These are phyloP conservation scores for Conger conger DNA, from an alignment of 2,113 vertebrate genomes.

Conservation along the genomic window DNA sequence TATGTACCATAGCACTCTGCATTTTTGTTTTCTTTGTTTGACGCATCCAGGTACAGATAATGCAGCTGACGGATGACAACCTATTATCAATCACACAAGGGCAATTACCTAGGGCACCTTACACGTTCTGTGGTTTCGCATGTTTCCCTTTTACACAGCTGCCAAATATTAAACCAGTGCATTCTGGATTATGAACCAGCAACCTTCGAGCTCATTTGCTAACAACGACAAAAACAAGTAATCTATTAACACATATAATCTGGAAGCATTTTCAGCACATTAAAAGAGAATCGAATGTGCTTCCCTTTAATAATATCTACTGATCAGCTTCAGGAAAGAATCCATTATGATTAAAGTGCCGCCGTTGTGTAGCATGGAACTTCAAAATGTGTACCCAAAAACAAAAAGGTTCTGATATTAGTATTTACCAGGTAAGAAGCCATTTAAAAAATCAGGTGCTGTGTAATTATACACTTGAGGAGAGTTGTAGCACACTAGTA, in stretches of 20 bases:
- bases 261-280: not conserved
- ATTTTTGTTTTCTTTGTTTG: no score
- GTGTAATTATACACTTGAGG: constrained; percentile 6
- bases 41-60: no score
- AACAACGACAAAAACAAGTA: not conserved
- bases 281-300: not conserved
- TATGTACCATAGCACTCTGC: no score
- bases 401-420: not conserved
- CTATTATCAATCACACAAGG: no score
- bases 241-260: not conserved
- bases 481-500: no score
- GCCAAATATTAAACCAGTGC: not conserved
- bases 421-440: not conserved
- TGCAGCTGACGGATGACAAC: no score
- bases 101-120: no score
- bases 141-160: no score
- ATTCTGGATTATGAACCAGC: not conserved
- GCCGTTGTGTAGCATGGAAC: not conserved
- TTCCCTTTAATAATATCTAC: not conserved
- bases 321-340: not conserved
- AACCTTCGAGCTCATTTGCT: not conserved
- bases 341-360: not conserved
- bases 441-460: not conserved
- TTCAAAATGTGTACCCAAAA: not conserved
- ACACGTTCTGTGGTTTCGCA: no score